Base-by-base conservation (phyloP, 2,113 vertebrate genomes). In the Pomatorhinus ruficollis region DNA sequence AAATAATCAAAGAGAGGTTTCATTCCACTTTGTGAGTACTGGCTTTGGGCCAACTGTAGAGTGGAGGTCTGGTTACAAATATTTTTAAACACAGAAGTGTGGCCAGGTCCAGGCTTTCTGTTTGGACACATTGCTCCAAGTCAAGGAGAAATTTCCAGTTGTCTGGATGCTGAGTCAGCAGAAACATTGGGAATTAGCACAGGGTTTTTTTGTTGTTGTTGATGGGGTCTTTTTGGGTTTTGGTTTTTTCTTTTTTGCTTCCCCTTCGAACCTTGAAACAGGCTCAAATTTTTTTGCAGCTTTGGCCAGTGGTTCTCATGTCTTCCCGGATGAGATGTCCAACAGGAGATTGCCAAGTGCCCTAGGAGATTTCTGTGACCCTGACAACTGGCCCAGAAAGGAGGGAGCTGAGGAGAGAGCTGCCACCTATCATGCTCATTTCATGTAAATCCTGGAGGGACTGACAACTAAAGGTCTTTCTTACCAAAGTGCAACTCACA, bases 101-200 rank as follows among this genome's bases (percentile, higher is more conserved):
- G 54, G 61, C 71, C 92, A 85, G 84, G 87, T 75, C 80, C 95
- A 93, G 69, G 47, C 42, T 94, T 95, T 92, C 22, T 83, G 57
- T 84, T 87, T 84, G 88, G 83, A 90, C 77, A 75, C 25, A 76
- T 84, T 2, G 21, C 50, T 95, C 37, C 52, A 33, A 60, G 56
- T 68, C 72, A 84, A 93, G 61, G 69, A 89, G 92, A 96, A 87
- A 68, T 71, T 91, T 97, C 86, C 80, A 92, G 83, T 94, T 90
- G 72, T 82, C 89, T 92, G 49, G n/a, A 77, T 88, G 79, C 71
- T 96, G 95, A 94, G 68, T 94, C 95, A 93, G 63, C 90, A 94
- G 82, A 93, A 95, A 86, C 0, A 14, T 24, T 78, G 60, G 40
- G 83, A 66, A 78, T 89, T 72, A 87, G 40, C 35, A 49, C 39